These are phyloP conservation scores for Chalcis sispes DNA, from an alignment of 2,888 invertebrate species.

Conservation along the genomic window DNA sequence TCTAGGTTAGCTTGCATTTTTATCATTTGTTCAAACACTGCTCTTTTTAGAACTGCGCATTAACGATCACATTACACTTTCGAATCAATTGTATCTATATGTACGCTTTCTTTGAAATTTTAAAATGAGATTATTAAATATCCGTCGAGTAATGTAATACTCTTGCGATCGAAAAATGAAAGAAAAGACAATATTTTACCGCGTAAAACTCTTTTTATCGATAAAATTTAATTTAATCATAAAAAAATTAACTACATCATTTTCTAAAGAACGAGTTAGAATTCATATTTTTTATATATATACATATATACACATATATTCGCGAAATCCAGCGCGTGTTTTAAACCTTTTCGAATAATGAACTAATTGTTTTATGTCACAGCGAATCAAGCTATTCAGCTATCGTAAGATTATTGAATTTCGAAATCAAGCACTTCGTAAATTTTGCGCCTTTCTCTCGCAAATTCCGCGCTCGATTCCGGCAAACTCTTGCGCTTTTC, in stretches of 20 bases:
- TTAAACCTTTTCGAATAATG: background rate
- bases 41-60: conserved; percentile 14
- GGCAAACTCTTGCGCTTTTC: conserved; percentile 26
- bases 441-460: conserved; percentile 14
- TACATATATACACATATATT: too few species aligned
- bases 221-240: background rate
- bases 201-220: too few species aligned
- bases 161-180: too few species aligned
- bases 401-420: conserved; percentile 36
- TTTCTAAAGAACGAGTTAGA: too few species aligned
- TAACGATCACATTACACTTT: conserved; percentile 6
- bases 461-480: conserved; percentile 9
- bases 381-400: background rate
- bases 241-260: background rate
- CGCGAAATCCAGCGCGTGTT: background rate
- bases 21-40: conserved; percentile 34
- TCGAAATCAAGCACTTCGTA: background rate
- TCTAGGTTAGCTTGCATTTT: conserved; percentile 34
- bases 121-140: too few species aligned
- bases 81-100: background rate
- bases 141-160: too few species aligned
- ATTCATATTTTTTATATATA: too few species aligned
- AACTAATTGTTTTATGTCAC: conserved; percentile 22
- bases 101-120: background rate
- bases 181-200: too few species aligned